Evolutionary conservation across 2,797 vertebrate species (phyloP).

Genomic region (Lagodon rhomboides): DNA sequence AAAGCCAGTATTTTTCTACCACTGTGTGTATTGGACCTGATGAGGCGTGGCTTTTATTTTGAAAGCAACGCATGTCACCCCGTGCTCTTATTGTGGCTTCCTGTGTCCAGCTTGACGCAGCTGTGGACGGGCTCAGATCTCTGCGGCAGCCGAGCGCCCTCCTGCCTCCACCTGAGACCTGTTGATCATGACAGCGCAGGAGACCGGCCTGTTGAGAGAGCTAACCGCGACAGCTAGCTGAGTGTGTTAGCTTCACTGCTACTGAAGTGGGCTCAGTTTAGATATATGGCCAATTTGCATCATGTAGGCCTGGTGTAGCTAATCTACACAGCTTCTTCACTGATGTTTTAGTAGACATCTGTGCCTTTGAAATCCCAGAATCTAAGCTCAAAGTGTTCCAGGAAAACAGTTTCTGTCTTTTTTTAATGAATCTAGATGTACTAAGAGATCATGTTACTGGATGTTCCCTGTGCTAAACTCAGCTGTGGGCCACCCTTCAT

Average conservation of each 20-base stretch:
- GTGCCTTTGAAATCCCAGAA: neutral
- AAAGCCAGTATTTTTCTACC: too few species aligned
- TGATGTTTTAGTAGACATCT: neutral
- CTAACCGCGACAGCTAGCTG: neutral
- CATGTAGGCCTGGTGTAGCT: too few species aligned
- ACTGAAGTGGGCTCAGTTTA: neutral
- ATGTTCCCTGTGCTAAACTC: neutral
- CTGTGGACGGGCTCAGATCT: conserved; percentile 6
- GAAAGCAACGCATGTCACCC: accelerated
- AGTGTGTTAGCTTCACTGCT: neutral
- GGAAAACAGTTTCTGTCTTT: neutral
- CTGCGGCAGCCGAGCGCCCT: conserved; percentile 56
- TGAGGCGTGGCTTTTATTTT: conserved; percentile 48
- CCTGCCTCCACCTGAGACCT: conserved; percentile 59
- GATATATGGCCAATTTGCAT: too few species aligned
- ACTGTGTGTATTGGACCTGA: too few species aligned
- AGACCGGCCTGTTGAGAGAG: neutral
- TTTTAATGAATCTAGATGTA: neutral
- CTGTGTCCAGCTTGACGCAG: conserved; percentile 6
- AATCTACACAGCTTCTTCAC: neutral
- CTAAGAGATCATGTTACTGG: neutral
- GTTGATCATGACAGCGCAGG: conserved; percentile 53
- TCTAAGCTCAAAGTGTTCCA: neutral
- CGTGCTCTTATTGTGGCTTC: neutral
- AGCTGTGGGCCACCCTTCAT: neutral